Base-by-base conservation (phyloP, 1,140 invertebrate species). In the Radopholus similis region DNA sequence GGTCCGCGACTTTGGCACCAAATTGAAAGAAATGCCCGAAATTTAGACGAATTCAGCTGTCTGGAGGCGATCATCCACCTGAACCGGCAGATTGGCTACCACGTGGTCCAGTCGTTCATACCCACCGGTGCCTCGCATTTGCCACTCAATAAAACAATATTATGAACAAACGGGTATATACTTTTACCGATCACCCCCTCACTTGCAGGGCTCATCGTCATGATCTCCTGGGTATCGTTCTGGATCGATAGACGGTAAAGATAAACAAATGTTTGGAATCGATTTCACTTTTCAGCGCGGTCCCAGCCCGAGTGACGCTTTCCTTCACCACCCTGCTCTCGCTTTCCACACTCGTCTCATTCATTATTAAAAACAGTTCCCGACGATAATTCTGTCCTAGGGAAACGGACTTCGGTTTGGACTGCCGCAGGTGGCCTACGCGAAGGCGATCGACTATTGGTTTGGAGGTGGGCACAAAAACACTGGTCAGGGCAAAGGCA, bases 81-180 rank as follows among this genome's bases (percentile, higher is more conserved):
- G 72, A 89, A 91, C 76, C 86, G 91, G 18, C 88, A 91, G 82
- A 90, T 92, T 32, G 90, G 90, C 6, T 90, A 91, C 79, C 90
- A 92, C 81, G 79, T 93, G 6, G 91, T 92, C 65, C 90, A 92
- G 81, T 91, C 90, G 0, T 93, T 91, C 83, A 89, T 90, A 1
- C 91, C 91, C 0, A 91, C 90, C 2, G 89, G n/a, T n/a, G n/a
- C n/a, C n/a, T n/a, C n/a, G n/a, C n/a, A n/a, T n/a, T n/a, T n/a
- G n/a, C n/a, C n/a, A n/a, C n/a, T n/a, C n/a, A n/a, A n/a, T n/a
- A n/a, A n/a, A n/a, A n/a, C n/a, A n/a, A n/a, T n/a, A n/a, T n/a
- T n/a, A n/a, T n/a, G n/a, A n/a, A n/a, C n/a, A n/a, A n/a, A n/a
- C n/a, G n/a, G n/a, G n/a, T n/a, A n/a, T n/a, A n/a, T n/a, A n/a